Evolutionary conservation across 2,888 invertebrate species (phyloP), one percentile per base, ranked within the genome.

Genomic region (Drosophila borborema): DNA sequence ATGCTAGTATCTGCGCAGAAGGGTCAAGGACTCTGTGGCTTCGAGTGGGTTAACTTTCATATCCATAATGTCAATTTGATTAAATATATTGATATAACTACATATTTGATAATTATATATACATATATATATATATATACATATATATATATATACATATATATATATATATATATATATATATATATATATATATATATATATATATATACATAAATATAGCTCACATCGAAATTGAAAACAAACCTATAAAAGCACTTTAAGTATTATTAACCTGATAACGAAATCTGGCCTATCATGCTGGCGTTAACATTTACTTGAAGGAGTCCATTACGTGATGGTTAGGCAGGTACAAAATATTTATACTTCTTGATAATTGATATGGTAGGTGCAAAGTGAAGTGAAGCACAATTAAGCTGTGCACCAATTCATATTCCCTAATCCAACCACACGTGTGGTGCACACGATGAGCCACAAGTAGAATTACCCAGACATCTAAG

Each of bases 21-120:
- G 72, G 64, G 64, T 76, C 72, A 72, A 62, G 72, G 65, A 46
- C 49, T 40, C 43, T 18, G 23, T 18, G 23, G n/a, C 9, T n/a
- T 49, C 4, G 10, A 9, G 31, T n/a, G 9, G n/a, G 31, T 38
- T 6, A 28, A 28, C 28, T 28, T 28, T 28, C 28, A 28, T 28
- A 28, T 28, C 6, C 28, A 28, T 28, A 28, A 28, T 28, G 28
- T 6, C 28, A 28, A 28, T 28, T 4, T 28, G 28, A 28, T 4
- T 28, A 28, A 28, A 6, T 28, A 28, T 20, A 14, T 20, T 4
- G 36, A 16, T 23, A 40, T 40, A 28, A 12, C n/a, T 40, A 40
- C 28, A 14, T 23, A 23, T 6, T 14, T 20, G 5, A n/a, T n/a
- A n/a, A n/a, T n/a, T n/a, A n/a, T n/a, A n/a, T n/a, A n/a, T n/a